Percentiles rank a stretch among this genome's conserved stretches.
These are phyloP conservation scores for Phoxinus phoxinus DNA, from an alignment of 2,113 vertebrate species.

Conservation along the genomic window DNA sequence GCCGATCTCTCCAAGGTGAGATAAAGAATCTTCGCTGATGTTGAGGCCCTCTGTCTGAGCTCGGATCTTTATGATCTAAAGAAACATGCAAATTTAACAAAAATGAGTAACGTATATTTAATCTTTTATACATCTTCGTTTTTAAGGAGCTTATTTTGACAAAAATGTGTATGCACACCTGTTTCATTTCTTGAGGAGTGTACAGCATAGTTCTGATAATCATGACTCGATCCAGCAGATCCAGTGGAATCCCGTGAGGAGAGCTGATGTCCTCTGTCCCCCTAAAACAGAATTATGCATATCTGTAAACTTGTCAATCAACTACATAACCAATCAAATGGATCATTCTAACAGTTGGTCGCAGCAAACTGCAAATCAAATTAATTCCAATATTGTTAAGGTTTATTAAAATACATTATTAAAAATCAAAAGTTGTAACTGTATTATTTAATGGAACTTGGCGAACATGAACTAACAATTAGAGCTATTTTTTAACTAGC, in stretches of 20 bases:
- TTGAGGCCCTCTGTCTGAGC: constrained; percentile 94
- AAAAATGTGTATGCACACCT: constrained; percentile 74
- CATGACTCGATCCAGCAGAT: constrained; percentile 95
- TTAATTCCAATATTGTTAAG: too few relatives aligned
- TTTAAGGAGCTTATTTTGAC: background rate
- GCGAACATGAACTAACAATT: too few relatives aligned
- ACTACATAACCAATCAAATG: background rate
- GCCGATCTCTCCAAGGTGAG: constrained; percentile 93
- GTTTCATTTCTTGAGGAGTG: constrained; percentile 96
- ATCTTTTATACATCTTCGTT: background rate
- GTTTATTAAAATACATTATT: too few relatives aligned
- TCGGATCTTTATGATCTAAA: constrained; percentile 95
- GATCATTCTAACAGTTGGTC: background rate
- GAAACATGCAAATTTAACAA: background rate
- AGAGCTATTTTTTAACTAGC: too few relatives aligned
- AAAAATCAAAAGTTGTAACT: too few relatives aligned
- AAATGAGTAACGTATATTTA: background rate
- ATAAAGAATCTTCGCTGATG: constrained; percentile 90
- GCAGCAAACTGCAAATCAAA: too few relatives aligned
- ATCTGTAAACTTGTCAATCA: background rate
- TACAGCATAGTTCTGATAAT: constrained; percentile 97
- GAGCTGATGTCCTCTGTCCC: constrained; percentile 94
- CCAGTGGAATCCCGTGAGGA: constrained; percentile 94
- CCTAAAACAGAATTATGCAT: constrained; percentile 65
- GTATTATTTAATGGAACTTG: too few relatives aligned